Evolutionary conservation across 2,888 invertebrate genomes (phyloP).

Genomic region (Plagodis dolabraria): DNA sequence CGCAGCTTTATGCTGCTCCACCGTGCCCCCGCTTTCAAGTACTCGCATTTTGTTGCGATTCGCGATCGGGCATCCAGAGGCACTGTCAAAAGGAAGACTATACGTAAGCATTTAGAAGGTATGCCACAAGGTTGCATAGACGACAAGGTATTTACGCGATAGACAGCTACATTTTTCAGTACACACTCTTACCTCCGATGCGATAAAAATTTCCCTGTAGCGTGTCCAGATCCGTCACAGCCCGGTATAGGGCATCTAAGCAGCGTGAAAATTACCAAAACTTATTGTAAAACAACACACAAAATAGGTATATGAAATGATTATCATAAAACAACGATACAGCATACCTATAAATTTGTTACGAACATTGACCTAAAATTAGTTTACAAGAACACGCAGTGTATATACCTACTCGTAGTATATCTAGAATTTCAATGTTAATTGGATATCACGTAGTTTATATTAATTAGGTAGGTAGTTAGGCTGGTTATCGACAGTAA

Average conservation of each 20-base stretch:
- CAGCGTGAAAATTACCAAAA: constrained; percentile 85
- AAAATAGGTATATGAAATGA: constrained; percentile 25
- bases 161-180: constrained; percentile 46
- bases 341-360: constrained; percentile 11
- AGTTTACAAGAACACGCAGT: constrained; percentile 35
- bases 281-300: constrained; percentile 55
- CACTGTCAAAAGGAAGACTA: constrained; percentile 84
- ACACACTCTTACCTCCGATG: constrained; percentile 93
- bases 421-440: constrained; percentile 32
- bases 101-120: constrained; percentile 5
- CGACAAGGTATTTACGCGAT: constrained; percentile 40
- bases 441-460: constrained; percentile 5
- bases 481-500: too few species aligned
- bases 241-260: constrained; percentile 96
- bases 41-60: constrained; percentile 96
- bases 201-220: constrained; percentile 99
- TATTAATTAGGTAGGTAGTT: not conserved
- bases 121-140: constrained; percentile 8
- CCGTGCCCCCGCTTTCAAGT: constrained; percentile 93
- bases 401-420: constrained; percentile 12
- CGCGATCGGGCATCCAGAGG: constrained; percentile 98
- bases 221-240: constrained; percentile 99
- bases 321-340: constrained; percentile 23
- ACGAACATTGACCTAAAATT: constrained; percentile 34
- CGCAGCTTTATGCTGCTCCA: constrained; percentile 94